Evolutionary conservation across 1,140 invertebrate species (phyloP), one percentile per base, ranked within the genome.

Genomic region (Brachionus plicatilis): DNA sequence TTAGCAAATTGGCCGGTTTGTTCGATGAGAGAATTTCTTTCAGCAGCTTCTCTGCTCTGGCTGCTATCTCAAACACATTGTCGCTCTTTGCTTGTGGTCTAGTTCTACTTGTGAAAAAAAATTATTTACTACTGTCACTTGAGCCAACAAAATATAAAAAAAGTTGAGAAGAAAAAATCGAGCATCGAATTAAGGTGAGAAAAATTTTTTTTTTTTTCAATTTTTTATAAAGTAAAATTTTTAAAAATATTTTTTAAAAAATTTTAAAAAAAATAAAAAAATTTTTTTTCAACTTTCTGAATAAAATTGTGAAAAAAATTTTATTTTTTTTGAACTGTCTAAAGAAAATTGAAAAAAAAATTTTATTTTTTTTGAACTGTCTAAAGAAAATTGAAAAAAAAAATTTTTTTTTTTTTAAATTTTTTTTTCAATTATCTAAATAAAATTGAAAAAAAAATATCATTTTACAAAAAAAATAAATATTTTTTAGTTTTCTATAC

Each of bases 21-120:
- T 76, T 76, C 6, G 72, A 76, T 29, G 79, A 82, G 4, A 82
- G 20, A 17, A 82, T 82, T n/a, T 82, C 79, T 37, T 82, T 60
- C 7, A 82, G 29, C 5, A 82, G 41, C 33, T 82, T 82, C 29
- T 82, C 79, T 6, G 79, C 79, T 65, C 41, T 82, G 33, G 79
- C 79, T 27, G 79, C 79, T n/a, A 82, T 82, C 53, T 82, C 79
- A 29, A 82, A 82, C 43, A 82, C 53, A 37, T 65, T n/a, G 53
- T 82, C 24, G 17, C 11, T 43, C 12, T 50, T 53, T 2, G 24
- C 17, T 53, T 41, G 27, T 5, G 17, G 3, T 56, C 20, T 80
- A 24, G 17, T 14, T 11, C 17, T 43, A 78, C 29, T 56, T 47
- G n/a, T 56, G 27, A 78, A 45, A 43, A 47, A 47, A 56, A 27